Percentiles rank a stretch among this genome's conserved stretches.
Evolutionary conservation across 30 jellyfish, hydroid and myxozoan species (phyloP).

Genomic region (Nemopilema nomurai): DNA sequence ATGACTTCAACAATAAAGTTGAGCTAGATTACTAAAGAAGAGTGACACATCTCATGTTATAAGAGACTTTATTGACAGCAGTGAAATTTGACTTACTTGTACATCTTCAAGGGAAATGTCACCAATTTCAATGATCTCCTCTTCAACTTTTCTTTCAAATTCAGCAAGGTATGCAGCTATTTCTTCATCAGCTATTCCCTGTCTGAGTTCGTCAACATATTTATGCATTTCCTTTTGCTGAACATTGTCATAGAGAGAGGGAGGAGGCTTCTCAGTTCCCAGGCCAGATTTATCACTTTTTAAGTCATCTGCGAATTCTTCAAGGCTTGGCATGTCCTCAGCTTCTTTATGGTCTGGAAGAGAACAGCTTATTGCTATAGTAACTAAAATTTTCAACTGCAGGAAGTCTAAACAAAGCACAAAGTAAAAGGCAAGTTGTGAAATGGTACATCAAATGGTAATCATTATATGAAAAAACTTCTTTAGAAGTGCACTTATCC

Average conservation of each 20-base stretch:
- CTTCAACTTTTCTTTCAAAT: constrained; percentile 83
- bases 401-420: not conserved
- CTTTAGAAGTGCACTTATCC: no score
- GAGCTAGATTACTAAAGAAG: no score
- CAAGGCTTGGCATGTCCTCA: constrained; percentile 51
- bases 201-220: constrained; percentile 60
- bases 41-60: no score
- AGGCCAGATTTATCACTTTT: constrained; percentile 30
- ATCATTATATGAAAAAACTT: no score
- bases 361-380: not conserved
- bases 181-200: constrained; percentile 91
- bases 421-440: not conserved
- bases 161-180: constrained; percentile 82
- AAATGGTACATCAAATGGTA: no score
- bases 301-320: constrained; percentile 24
- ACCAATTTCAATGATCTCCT: constrained; percentile 87
- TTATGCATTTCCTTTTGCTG: constrained; percentile 74
- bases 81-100: constrained; percentile 50
- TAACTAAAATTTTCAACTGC: not conserved
- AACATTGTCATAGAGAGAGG: constrained; percentile 41
- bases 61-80: no score
- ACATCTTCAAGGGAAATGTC: constrained; percentile 90
- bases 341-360: constrained; percentile 8
- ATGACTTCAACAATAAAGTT: no score
- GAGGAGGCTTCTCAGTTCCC: constrained; percentile 57